A percentile compares a stretch with the other conserved stretches of the same genome.
Conservation (phyloP, 2,113 vertebrate species). For the Salvelinus sp. region DNA sequence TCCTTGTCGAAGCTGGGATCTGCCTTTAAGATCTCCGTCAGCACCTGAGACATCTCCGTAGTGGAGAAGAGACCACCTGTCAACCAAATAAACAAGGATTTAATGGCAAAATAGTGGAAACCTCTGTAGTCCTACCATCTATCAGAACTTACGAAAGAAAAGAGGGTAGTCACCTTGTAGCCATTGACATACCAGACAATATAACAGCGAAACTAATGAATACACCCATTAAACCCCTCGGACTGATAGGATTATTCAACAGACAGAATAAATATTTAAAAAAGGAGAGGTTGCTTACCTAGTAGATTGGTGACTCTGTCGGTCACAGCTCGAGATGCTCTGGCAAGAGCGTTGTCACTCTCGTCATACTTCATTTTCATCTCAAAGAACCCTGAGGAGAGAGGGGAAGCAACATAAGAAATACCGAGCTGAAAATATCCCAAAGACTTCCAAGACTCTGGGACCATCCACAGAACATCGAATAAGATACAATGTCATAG, state of each 20-base stretch:
- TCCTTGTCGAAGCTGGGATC: conserved; percentile 88
- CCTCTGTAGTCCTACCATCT: neutral
- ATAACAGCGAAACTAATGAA: no score
- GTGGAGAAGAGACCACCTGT: conserved; percentile 92
- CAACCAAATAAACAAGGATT: conserved; percentile 17
- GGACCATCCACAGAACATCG: conserved; percentile 45
- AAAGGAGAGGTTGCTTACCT: conserved; percentile 64
- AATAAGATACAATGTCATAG: neutral
- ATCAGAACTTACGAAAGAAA: neutral
- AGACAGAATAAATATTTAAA: conserved; percentile 50
- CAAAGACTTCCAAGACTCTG: conserved; percentile 12
- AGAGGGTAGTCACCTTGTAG: neutral
- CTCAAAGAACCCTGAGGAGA: conserved; percentile 86
- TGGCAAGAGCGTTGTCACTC: conserved; percentile 88
- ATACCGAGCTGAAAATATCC: conserved; percentile 41
- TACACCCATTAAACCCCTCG: neutral
- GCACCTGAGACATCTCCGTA: conserved; percentile 89
- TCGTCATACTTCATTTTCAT: conserved; percentile 99
- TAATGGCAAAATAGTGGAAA: neutral
- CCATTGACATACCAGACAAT: no score
- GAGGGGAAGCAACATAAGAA: neutral
- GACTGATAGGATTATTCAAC: conserved; percentile 29
- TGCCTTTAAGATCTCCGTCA: conserved; percentile 87
- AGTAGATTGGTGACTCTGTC: conserved; percentile 88
- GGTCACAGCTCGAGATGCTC: conserved; percentile 86